A percentile compares a stretch with the other conserved stretches of the same genome.
Evolutionary conservation across 2,113 vertebrate species (phyloP).

Genomic region (Solenodon paradoxus): DNA sequence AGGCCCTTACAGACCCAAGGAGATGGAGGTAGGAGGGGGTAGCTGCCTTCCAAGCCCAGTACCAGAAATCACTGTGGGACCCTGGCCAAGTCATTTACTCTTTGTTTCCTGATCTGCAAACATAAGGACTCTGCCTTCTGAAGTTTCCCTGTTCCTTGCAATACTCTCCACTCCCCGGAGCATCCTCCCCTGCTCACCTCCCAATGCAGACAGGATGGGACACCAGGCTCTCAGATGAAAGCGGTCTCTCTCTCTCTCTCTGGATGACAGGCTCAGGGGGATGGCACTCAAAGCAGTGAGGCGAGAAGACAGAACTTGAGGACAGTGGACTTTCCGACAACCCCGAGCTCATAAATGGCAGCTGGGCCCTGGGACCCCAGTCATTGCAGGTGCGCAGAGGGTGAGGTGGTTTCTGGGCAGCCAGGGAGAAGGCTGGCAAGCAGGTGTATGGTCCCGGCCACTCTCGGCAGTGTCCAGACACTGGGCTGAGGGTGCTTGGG

Average conservation of each 20-base stretch:
- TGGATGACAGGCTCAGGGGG: not conserved
- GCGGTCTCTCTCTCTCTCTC: not conserved
- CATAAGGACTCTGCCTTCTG: not conserved
- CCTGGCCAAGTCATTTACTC: not conserved
- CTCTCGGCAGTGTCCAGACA: not conserved
- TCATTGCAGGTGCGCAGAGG: not conserved
- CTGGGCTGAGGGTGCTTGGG: accelerated
- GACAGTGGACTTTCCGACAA: not conserved
- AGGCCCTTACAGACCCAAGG: not conserved
- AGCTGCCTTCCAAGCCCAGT: not conserved
- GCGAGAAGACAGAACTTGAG: not conserved
- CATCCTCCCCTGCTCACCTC: not conserved
- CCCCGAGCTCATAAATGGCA: not conserved
- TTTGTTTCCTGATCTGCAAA: not conserved
- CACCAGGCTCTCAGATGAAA: not conserved
- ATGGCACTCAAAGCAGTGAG: not conserved
- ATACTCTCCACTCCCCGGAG: not conserved
- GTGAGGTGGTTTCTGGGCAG: not conserved
- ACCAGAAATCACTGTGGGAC: not conserved
- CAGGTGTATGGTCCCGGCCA: accelerated
- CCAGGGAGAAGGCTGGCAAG: not conserved
- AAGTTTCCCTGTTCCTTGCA: not conserved
- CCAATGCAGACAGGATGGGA: too few relatives aligned
- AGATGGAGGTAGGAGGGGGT: too few relatives aligned
- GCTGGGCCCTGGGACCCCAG: not conserved